Conservation (phyloP, 2,797 vertebrate species). For the Cephalopachus bancanus region DNA sequence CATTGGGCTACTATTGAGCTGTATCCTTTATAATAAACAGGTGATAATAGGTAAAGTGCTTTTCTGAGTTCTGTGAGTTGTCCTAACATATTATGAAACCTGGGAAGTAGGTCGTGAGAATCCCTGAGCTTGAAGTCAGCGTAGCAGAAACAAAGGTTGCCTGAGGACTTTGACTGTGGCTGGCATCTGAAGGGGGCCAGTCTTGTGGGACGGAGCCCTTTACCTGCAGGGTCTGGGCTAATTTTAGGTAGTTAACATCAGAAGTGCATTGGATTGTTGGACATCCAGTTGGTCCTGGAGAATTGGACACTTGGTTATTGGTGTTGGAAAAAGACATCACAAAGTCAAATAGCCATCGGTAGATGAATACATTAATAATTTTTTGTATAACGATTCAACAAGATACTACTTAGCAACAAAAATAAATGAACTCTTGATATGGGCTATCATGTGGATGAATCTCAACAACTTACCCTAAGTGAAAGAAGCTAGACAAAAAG, state of each 20-base stretch:
- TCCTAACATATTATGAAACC: neutral
- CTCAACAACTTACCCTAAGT: neutral
- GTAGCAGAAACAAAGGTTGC: neutral
- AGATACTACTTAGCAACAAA: slow-evolving; percentile 33
- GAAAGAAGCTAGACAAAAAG: neutral
- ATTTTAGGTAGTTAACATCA: neutral
- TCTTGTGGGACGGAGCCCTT: neutral
- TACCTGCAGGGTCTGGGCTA: neutral
- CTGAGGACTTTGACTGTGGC: neutral
- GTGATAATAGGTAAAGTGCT: neutral
- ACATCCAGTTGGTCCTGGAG: neutral
- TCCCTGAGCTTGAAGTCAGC: neutral
- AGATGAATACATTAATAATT: neutral
- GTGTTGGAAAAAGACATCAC: neutral
- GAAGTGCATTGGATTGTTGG: neutral
- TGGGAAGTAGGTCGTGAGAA: neutral
- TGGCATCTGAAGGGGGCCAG: neutral
- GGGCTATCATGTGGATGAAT: neutral
- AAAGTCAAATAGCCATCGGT: neutral
- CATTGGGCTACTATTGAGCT: neutral
- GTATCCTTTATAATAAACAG: neutral
- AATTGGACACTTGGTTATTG: neutral
- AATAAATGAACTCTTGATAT: neutral
- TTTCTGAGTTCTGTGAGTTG: slow-evolving; percentile 31
- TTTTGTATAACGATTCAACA: neutral